Percentiles rank a stretch among this genome's conserved stretches.
phyloP scores from a whole-genome alignment of 2,797 vertebrate genomes.

The Megalops cyprinoides region DNA sequence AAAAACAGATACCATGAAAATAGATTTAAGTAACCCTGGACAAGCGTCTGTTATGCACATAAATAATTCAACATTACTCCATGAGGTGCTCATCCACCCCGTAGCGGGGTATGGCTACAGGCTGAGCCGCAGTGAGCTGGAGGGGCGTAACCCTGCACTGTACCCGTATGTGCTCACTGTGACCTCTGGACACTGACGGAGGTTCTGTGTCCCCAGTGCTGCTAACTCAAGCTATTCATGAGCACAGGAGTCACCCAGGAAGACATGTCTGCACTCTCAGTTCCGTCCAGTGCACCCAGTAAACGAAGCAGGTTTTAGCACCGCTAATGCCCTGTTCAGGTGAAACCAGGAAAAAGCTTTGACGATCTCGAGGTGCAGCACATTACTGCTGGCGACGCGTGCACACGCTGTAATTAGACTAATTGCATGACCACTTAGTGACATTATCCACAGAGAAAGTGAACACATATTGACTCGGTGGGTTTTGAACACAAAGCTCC shows the following conservation, averaged over 20 bases:
- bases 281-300: neutral
- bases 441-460: neutral
- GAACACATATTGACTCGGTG: neutral
- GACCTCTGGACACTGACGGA: neutral
- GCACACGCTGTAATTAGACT: no score
- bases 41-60: neutral
- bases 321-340: no score
- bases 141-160: neutral
- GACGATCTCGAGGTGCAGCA: no score
- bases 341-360: no score
- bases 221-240: conserved; percentile 1
- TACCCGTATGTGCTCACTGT: neutral
- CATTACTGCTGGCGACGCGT: no score
- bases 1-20: neutral
- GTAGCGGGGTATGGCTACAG: neutral
- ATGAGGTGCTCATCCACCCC: neutral
- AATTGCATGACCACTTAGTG: neutral
- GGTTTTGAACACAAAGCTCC: no score
- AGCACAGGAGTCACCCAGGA: neutral
- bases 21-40: neutral
- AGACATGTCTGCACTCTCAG: neutral
- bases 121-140: neutral
- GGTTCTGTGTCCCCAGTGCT: neutral
- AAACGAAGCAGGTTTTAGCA: no score
- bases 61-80: neutral